Evolutionary conservation across 2,888 invertebrate species (phyloP), one percentile per base, ranked within the genome.

Genomic region (Calliopum simillimum): DNA sequence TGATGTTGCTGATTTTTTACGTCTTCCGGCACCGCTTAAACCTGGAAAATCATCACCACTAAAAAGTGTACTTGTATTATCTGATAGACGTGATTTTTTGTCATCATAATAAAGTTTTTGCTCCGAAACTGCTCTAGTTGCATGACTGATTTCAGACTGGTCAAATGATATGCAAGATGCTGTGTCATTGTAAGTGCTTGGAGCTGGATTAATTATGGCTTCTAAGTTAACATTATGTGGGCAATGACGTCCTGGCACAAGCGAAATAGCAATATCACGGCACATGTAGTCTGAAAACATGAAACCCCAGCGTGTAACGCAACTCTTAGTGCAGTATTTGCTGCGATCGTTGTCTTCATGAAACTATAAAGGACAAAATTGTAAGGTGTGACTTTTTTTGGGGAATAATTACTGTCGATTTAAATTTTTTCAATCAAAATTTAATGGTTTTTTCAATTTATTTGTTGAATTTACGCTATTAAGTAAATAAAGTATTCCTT

Each of bases 241-340:
- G 55, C 86, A 75, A 77, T 88, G 88, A n/a, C 80, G 79, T 0
- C 87, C 88, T 0, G 84, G 83, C 49, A 84, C 76, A 1, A 87
- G 72, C 6, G 79, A 72, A 11, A 88, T 84, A 13, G 82, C 82
- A 33, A 88, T 74, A 75, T 88, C 86, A 0, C 76, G 69, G 68
- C 87, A 86, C 78, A 88, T 86, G 63, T 85, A 84, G 71, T 88
- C 88, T 44, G 87, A 86, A 49, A 89, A 87, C 3, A 80, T 77
- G 62, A 80, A 88, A 1, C 82, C 84, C 84, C 86, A 87, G 25
- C 88, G 83, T 1, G 79, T 79, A 0, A 87, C 87, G 68, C 79
- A 80, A 0, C 88, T 88, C 23, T 85, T 77, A 2, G 87, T 86
- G 71, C 88, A 89, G 71, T 84, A 83, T 61, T 81, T 83, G 13